Percentiles rank a stretch among this genome's conserved stretches.
These are phyloP conservation scores for Dryomyza anilis DNA, from an alignment of 2,888 invertebrate species.

Conservation along the genomic window DNA sequence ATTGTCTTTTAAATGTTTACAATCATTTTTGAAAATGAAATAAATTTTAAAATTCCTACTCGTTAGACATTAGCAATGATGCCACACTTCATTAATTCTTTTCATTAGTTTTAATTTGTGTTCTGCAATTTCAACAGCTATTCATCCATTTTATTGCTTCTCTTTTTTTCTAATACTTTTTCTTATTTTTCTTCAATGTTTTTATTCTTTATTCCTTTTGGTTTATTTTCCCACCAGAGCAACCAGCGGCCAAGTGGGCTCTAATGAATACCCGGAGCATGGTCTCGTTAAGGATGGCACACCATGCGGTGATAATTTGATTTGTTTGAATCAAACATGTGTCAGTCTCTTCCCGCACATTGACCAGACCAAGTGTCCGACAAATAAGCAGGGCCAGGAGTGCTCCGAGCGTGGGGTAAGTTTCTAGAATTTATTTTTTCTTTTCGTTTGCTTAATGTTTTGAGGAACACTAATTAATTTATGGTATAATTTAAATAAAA, in stretches of 20 bases:
- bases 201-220: background rate
- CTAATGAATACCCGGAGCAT: constrained; percentile 72
- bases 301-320: constrained; percentile 88
- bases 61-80: no score
- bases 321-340: constrained; percentile 95
- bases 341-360: constrained; percentile 82
- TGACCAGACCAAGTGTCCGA: constrained; percentile 87
- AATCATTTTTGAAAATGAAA: no score
- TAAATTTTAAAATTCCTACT: no score
- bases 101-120: no score
- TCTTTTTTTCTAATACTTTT: no score
- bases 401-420: constrained; percentile 97
- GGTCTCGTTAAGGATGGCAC: constrained; percentile 94
- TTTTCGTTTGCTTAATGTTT: background rate
- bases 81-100: no score
- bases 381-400: constrained; percentile 83
- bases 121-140: no score
- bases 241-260: constrained; percentile 72
- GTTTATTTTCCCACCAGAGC: constrained; percentile 64
- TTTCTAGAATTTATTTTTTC: constrained; percentile 46
- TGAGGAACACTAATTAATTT: no score
- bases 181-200: no score
- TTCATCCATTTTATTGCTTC: no score
- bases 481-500: no score
- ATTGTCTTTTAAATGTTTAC: no score